Evolutionary conservation across 2,113 vertebrate species (phyloP), one percentile per base, ranked within the genome.

Genomic region (Chlamydotis undulata): DNA sequence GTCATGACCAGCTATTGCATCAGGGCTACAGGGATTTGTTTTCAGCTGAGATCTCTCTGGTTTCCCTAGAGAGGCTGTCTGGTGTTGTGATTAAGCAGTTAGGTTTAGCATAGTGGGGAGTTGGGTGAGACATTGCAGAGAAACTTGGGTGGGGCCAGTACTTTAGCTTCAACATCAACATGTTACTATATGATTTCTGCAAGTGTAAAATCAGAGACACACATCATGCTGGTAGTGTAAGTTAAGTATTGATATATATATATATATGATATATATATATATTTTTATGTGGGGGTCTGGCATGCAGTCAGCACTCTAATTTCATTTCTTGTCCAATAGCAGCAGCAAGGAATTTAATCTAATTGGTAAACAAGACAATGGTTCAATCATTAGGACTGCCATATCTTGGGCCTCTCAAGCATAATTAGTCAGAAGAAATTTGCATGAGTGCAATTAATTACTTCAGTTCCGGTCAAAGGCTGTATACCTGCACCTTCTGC

Each of bases 161-260:
- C 53, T 82, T 37, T 11, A 71, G 24, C 22, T 88, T 60, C 12
- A 31, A 17, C 21, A 18, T 45, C 19, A 55, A 8, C 1, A 2
- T 53, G 22, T 37, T 61, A 31, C 55, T 63, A 31, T 22, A 5
- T 28, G 15, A 75, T 67, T 94, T 86, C 50, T 67, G 28, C 41
- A 55, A 61, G n/a, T 21, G 10, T 57, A 50, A 41, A 86, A 73
- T 37, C 56, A 56, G 18, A 69, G n/a, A 39, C 19, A 35, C 6
- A 13, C 12, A 5, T 67, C 0, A 0, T 37, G 16, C 47, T 80
- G 21, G 10, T 4, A 35, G 25, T 37, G 2, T 13, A 41, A 63
- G 19, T 6, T 84, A 35, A 75, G 26, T 64, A 8, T 15, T 68
- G 49, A 41, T 12, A 41, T 41, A 41, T 13, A 41, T 41, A 41